These are phyloP conservation scores for Chlorops oryzae DNA, from an alignment of 1,140 invertebrate genomes.

Conservation along the genomic window DNA sequence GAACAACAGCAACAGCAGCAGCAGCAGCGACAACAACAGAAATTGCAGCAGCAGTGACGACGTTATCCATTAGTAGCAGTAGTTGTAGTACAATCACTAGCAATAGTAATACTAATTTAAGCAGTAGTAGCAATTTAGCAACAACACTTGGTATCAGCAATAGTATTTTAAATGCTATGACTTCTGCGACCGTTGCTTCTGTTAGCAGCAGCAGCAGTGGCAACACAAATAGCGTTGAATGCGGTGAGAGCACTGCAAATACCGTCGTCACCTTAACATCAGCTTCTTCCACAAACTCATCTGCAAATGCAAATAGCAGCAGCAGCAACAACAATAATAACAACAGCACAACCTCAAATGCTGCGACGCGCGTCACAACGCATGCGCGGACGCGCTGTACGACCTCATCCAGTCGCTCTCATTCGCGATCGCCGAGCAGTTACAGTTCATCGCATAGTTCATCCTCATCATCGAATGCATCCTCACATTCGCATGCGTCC, in stretches of 20 bases:
- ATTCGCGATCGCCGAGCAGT: constrained; percentile 50
- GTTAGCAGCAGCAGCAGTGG: constrained; percentile 19
- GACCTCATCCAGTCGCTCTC: constrained; percentile 51
- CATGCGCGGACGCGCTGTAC: constrained; percentile 27
- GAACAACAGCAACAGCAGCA: constrained; percentile 1
- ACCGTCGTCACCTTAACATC: constrained; percentile 47
- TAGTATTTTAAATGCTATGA: not conserved
- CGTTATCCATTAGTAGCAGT: constrained; percentile 21
- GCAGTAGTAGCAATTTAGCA: constrained; percentile 12
- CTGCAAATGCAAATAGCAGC: constrained; percentile 1
- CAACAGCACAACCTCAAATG: constrained; percentile 8
- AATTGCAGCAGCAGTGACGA: constrained; percentile 1
- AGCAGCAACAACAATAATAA: not conserved
- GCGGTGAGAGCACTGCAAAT: constrained; percentile 33
- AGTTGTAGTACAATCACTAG: constrained; percentile 48
- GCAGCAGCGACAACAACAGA: constrained; percentile 6
- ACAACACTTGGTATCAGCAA: constrained; percentile 2
- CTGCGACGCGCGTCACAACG: constrained; percentile 12
- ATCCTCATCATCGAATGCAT: constrained; percentile 39
- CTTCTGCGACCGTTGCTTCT: not conserved
- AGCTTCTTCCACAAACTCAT: constrained; percentile 26
- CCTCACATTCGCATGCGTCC: constrained; percentile 48
- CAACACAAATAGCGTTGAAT: not conserved
- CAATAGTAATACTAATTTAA: constrained; percentile 46
- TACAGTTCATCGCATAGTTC: constrained; percentile 47